A percentile compares a stretch with the other conserved stretches of the same genome.
Evolutionary conservation across 2,888 invertebrate genomes (phyloP).

Genomic region (Leuctra nigra): DNA sequence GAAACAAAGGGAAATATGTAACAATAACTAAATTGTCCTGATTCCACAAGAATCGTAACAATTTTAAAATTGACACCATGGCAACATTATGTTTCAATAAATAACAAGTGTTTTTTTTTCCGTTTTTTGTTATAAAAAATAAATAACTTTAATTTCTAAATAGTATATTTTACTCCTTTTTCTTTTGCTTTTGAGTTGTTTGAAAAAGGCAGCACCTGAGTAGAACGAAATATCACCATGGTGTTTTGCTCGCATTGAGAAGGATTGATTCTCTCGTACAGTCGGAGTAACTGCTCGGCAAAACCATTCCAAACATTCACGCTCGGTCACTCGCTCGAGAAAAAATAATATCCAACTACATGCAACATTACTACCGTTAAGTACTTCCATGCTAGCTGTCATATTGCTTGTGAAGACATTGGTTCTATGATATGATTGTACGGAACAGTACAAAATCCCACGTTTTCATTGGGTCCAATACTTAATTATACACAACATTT

Average conservation of each 20-base stretch:
- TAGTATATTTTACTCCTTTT: constrained; percentile 10
- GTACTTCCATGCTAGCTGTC: too few relatives aligned
- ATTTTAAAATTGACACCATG: constrained; percentile 17
- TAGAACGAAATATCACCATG: constrained; percentile 15
- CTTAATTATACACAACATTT: neutral
- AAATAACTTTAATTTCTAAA: constrained; percentile 23
- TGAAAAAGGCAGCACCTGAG: constrained; percentile 23
- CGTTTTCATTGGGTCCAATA: too few relatives aligned
- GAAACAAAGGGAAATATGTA: too few relatives aligned
- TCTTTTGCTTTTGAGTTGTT: neutral
- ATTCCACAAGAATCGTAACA: constrained; percentile 10
- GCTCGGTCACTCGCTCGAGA: too few relatives aligned
- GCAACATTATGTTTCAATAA: constrained; percentile 23
- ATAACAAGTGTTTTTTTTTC: constrained; percentile 22
- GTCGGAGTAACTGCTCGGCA: too few relatives aligned
- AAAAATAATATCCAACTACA: too few relatives aligned
- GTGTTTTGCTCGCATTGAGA: neutral
- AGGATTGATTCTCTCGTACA: neutral
- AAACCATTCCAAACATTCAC: too few relatives aligned
- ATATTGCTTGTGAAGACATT: neutral
- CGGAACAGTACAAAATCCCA: neutral
- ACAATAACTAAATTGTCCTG: too few relatives aligned
- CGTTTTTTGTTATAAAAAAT: constrained; percentile 24
- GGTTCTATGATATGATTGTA: neutral
- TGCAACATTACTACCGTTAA: too few relatives aligned